These are phyloP conservation scores for Colius striatus DNA, from an alignment of 2,113 vertebrate genomes.

Conservation along the genomic window DNA sequence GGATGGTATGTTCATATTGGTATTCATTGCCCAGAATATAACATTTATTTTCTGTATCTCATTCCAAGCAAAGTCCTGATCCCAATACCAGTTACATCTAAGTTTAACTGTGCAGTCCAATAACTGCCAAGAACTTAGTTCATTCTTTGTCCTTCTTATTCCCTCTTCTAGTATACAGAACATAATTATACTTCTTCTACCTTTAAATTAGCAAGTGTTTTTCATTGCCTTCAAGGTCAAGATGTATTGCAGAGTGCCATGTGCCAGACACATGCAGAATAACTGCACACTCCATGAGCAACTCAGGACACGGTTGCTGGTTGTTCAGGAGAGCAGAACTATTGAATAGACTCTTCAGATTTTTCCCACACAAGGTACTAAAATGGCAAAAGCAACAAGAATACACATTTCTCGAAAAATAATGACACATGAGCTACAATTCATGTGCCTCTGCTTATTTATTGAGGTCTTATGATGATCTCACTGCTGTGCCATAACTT, in stretches of 20 bases:
- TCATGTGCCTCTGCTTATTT: neutral
- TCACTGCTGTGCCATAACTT: neutral
- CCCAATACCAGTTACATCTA: neutral
- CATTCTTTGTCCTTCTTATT: neutral
- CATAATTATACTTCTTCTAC: neutral
- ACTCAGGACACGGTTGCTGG: neutral
- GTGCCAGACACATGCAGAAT: neutral
- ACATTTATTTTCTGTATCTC: neutral
- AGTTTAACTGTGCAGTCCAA: neutral
- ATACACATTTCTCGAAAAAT: neutral
- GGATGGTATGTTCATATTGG: too few relatives aligned
- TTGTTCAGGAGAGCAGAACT: neutral
- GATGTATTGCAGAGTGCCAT: neutral
- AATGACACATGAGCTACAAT: rapidly evolving
- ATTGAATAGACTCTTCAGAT: neutral
- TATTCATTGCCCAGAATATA: neutral
- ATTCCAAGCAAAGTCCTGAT: neutral
- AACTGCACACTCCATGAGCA: neutral
- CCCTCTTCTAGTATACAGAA: neutral
- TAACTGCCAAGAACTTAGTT: neutral
- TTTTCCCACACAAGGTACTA: neutral
- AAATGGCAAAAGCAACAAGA: neutral
- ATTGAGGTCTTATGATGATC: neutral
- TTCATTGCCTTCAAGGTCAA: neutral
- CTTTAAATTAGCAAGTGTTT: neutral